A percentile compares a stretch with the other conserved stretches of the same genome.
These are phyloP conservation scores for Cheirogaleus major DNA, from an alignment of 2,797 vertebrate genomes.

Conservation along the genomic window DNA sequence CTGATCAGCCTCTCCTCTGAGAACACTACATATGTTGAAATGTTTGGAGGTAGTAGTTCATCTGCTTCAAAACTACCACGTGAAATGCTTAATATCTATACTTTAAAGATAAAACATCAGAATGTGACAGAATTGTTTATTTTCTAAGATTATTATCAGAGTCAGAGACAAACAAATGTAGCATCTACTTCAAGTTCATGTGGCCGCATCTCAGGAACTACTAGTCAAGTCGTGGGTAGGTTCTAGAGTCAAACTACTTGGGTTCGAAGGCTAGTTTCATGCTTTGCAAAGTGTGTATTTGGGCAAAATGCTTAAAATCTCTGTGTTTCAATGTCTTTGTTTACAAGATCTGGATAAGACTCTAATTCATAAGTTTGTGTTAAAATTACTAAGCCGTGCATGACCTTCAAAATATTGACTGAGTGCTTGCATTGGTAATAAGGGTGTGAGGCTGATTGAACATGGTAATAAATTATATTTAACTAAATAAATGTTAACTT, in stretches of 20 bases:
- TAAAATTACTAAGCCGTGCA: not conserved
- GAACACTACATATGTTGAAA: not conserved
- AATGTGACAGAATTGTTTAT: not conserved
- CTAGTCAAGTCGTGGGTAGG: not conserved
- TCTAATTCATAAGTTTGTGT: not conserved
- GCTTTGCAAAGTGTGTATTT: not conserved
- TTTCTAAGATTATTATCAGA: not conserved
- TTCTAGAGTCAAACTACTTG: not conserved
- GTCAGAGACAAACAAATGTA: not conserved
- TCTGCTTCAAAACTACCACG: not conserved
- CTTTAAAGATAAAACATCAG: not conserved
- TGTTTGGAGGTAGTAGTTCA: not conserved
- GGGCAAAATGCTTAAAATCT: constrained; percentile 8
- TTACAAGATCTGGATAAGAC: not conserved
- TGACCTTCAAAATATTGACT: not conserved
- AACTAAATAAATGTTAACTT: constrained; percentile 18
- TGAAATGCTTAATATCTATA: not conserved
- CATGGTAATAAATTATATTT: not conserved
- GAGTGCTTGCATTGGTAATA: not conserved
- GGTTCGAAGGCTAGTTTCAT: not conserved
- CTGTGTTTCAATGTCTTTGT: not conserved
- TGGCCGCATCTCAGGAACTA: not conserved
- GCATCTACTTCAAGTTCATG: not conserved
- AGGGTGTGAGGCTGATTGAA: not conserved
- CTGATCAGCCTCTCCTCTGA: not conserved